Evolutionary conservation across 2,113 vertebrate genomes (phyloP), one percentile per base, ranked within the genome.

Genomic region (Boulengeromyrus knoepffleri): DNA sequence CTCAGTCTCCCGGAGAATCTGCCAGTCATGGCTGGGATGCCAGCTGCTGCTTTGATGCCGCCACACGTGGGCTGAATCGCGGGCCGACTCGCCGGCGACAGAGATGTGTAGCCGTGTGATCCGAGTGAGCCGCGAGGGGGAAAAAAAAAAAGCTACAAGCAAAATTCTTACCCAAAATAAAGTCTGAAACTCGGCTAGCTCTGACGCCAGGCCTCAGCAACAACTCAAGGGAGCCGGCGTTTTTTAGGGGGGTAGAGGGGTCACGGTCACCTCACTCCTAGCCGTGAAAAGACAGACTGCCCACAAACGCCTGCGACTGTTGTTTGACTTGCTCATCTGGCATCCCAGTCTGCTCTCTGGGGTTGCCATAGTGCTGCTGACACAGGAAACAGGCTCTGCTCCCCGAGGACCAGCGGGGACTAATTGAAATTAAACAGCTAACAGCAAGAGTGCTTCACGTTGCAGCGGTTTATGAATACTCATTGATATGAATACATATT

Each of bases 371-470:
- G 94, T 92, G 92, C 93, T 91, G 91, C 94, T 93, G 93, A 92
- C 93, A 90, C 89, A 47, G 39, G 3, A n/a, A 47, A 47, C 80
- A 85, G 17, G 2, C 52, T 91, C 89, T 91, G 88, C 94, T 95
- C 95, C 95, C 94, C 52, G 88, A 95, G 93, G 94, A 95, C 94
- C 91, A 92, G 93, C 95, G 93, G 94, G 94, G 95, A 97, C 97
- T 97, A 97, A 97, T 97, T 97, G 96, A 94, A 97, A 95, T 96
- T 96, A 96, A 96, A 94, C 92, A 95, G 94, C 96, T 96, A 93
- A 91, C 77, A 93, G 96, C 96, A 96, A 96, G 95, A 93, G 90
- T 93, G 87, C 93, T 95, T 96, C 95, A 94, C 92, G 91, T 93
- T 93, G 92, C 91, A 95, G 77, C 92, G 92, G 91, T 94, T 95